phyloP scores from a whole-genome alignment of 2,797 vertebrate genomes.

The Paratrypauchen microcephalus region DNA sequence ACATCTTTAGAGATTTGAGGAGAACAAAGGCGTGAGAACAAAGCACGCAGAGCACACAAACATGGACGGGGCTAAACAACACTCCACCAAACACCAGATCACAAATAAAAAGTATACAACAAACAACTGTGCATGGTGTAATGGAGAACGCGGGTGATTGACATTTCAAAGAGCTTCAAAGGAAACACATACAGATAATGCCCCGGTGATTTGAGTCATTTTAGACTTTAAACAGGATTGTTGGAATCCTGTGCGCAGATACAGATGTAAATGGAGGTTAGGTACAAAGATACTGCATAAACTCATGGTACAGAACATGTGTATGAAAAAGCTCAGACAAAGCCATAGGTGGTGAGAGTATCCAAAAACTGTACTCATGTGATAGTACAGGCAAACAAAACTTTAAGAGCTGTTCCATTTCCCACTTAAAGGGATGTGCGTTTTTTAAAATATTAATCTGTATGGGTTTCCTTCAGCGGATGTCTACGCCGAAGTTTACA shows the following conservation, averaged over 20 bases:
- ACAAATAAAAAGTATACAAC: neutral
- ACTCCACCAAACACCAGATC: conserved; percentile 14
- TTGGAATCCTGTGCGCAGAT: neutral
- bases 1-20: conserved; percentile 13
- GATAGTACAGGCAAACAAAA: too few species aligned
- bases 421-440: too few species aligned
- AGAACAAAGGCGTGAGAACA: conserved; percentile 23
- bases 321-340: too few species aligned
- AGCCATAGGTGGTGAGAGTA: too few species aligned
- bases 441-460: too few species aligned
- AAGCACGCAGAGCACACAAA: conserved; percentile 30
- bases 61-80: conserved; percentile 13
- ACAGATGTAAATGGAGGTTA: conserved; percentile 21
- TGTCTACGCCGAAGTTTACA: too few species aligned
- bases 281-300: conserved; percentile 1
- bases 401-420: too few species aligned
- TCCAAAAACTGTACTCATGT: too few species aligned
- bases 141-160: conserved; percentile 37
- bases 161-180: conserved; percentile 52
- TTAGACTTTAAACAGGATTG: conserved; percentile 29
- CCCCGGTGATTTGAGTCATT: conserved; percentile 41
- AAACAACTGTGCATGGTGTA: neutral
- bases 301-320: neutral
- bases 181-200: conserved; percentile 34
- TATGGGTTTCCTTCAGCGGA: too few species aligned